Evolutionary conservation across 2,113 vertebrate species (phyloP).

Genomic region (Phyllostomus hastatus): DNA sequence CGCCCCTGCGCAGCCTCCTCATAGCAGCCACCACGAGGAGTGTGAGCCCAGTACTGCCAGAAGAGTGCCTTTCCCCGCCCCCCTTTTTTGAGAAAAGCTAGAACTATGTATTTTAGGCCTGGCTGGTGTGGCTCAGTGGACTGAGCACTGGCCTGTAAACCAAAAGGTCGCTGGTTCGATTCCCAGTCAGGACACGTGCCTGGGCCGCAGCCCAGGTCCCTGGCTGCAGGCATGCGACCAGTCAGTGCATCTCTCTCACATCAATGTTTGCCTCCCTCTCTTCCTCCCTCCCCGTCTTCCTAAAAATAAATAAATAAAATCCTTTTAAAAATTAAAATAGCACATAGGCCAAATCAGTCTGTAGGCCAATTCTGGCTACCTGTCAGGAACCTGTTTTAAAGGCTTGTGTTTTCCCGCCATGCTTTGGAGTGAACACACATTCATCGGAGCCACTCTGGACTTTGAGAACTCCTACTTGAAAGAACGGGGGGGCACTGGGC

Average conservation of each 20-base stretch:
- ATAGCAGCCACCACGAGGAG: not conserved
- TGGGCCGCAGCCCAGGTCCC: no score
- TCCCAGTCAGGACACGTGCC: no score
- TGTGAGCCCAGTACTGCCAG: not conserved
- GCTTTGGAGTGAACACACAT: not conserved
- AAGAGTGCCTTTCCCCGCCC: no score
- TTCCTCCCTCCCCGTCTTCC: no score
- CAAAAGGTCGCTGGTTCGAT: no score
- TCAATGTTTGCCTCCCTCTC: no score
- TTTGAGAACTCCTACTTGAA: not conserved
- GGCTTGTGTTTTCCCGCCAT: not conserved
- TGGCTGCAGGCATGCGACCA: no score
- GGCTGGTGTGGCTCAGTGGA: no score
- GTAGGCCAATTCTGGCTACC: not conserved
- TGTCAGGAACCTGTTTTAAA: not conserved
- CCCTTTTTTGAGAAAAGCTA: not conserved
- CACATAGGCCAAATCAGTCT: not conserved
- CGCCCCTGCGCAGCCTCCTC: not conserved
- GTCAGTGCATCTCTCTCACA: no score
- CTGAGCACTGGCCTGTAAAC: no score
- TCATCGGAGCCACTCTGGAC: not conserved
- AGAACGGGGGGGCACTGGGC: not conserved
- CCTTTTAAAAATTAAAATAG: not conserved
- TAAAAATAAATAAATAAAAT: no score
- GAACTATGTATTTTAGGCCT: not conserved